Evolutionary conservation across 92 coral and sea anemone species (phyloP), one percentile per base, ranked within the genome.

Genomic region (Palythoa grandiflora): DNA sequence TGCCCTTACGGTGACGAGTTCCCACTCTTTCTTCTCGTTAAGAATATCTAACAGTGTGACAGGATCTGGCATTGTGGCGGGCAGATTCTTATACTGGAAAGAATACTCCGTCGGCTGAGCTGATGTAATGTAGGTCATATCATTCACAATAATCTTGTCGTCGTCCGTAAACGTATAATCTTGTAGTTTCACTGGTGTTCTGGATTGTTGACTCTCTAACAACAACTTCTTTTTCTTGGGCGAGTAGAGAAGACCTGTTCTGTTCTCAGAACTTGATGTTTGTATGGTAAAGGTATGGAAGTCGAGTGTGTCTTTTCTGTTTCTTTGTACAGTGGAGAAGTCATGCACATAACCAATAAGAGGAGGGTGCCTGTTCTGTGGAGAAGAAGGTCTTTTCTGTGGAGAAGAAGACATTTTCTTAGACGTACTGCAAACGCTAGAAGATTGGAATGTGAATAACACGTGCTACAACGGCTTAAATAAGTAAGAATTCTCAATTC

Each of bases 321-420:
- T 63, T 63, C 70, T 63, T 63, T 63, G 70, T 63, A 63, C 70
- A 63, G 70, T 63, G 70, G 70, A 63, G 70, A 63, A 63, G 70
- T 63, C 70, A 63, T 63, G 70, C 70, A 63, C 70, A 63, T 63
- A 63, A 63, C 17, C 57, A 81, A 81, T 81, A 51, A 81, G 86
- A 81, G 86, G 48, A 63, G 73, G 86, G 73, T 81, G 86, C 86
- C 71, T 81, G 68, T 81, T 81, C 84, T 81, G 86, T 63, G 86
- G 86, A 81, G 86, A 79, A 79, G 85, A 63, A 63, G 70, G 70
- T 63, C 70, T 63, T 63, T 63, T 63, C 70, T 63, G 70, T 63
- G 70, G 70, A 63, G 70, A 63, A 63, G 70, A 63, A 63, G 70
- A 81, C 86, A 81, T 81, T 78, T 15, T 50, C 53, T 50, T 60